Evolutionary conservation across 1,140 invertebrate genomes (phyloP).

Genomic region (Metopolophium dirhodum): DNA sequence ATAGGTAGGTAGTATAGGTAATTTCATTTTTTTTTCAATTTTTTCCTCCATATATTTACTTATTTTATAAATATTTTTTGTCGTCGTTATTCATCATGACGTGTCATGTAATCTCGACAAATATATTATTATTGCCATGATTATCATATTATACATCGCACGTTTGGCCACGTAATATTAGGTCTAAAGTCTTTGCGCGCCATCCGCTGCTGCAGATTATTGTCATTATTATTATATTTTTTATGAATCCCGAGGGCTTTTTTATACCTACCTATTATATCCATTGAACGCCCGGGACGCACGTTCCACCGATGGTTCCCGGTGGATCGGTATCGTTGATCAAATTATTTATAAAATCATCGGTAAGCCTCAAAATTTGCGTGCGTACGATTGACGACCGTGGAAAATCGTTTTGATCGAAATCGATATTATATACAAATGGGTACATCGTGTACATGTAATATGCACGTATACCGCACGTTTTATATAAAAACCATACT

Average conservation of each 20-base stretch:
- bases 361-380: background rate
- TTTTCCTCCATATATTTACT: background rate
- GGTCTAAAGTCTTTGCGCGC: background rate
- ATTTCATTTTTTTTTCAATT: background rate
- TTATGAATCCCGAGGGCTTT: background rate
- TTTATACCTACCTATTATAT: background rate
- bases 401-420: conserved; percentile 18
- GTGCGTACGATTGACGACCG: background rate
- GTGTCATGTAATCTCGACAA: background rate
- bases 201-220: background rate
- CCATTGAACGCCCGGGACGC: background rate
- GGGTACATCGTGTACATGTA: background rate
- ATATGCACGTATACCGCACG: background rate
- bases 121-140: background rate
- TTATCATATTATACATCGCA: background rate
- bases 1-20: background rate
- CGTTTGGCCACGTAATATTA: background rate
- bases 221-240: background rate
- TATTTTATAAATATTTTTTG: background rate
- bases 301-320: background rate
- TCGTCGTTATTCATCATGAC: background rate
- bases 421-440: background rate
- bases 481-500: background rate
- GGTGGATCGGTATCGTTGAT: background rate
- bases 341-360: background rate